phyloP scores from a whole-genome alignment of 2,113 vertebrate genomes.

The Pipa parva region DNA sequence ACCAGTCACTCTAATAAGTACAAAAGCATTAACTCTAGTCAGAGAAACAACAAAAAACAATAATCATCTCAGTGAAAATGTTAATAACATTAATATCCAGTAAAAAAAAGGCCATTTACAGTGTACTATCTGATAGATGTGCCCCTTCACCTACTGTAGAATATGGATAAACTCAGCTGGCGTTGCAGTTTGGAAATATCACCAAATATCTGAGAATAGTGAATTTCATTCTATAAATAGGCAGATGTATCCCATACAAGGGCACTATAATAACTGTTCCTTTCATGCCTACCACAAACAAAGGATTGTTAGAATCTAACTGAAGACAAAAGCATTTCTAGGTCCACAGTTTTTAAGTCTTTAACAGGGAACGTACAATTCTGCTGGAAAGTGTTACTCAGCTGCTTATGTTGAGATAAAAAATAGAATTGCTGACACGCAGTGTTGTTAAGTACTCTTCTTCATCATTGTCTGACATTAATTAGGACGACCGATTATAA shows the following conservation, averaged over 20 bases:
- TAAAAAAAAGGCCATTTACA: too few species aligned
- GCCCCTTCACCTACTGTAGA: too few species aligned
- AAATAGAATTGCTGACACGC: not conserved
- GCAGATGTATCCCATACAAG: constrained; percentile 3
- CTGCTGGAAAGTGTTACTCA: not conserved
- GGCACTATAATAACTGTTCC: not conserved
- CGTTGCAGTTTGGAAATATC: too few species aligned
- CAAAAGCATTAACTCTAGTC: too few species aligned
- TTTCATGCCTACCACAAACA: constrained; percentile 10
- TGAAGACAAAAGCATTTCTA: constrained; percentile 9
- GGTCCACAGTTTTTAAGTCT: not conserved
- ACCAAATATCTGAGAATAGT: constrained; percentile 2
- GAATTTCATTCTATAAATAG: constrained; percentile 16
- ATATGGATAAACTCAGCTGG: too few species aligned
- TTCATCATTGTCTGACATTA: not conserved
- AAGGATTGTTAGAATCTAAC: constrained; percentile 6
- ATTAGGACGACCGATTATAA: not conserved
- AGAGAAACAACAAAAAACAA: too few species aligned
- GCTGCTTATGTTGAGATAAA: not conserved
- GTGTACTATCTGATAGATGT: too few species aligned
- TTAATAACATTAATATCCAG: too few species aligned
- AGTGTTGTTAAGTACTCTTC: not conserved
- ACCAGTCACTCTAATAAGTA: too few species aligned
- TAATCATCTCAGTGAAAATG: too few species aligned
- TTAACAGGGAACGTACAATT: not conserved